Base-by-base conservation (phyloP, 2,797 vertebrate species). In the Calcarius lapponicus region DNA sequence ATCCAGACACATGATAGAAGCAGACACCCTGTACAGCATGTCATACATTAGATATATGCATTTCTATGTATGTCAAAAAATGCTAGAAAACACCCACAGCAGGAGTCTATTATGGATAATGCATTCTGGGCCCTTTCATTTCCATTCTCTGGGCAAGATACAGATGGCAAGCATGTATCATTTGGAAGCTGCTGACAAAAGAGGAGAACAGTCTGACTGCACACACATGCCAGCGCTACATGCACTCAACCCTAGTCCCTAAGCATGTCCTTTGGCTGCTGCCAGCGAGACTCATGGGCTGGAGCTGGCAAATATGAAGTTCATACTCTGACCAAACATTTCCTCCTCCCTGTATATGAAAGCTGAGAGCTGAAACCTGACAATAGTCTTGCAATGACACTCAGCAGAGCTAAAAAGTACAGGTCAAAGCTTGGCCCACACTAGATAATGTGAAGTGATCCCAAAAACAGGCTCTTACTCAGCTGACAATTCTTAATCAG, bases 401-500 rank as follows among this genome's bases (percentile, higher is more conserved):
- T 69, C n/a, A 65, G 58, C 78, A 79, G 66, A 19, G 58, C 17
- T 79, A 62, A 72, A 92, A 95, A 88, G 38, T 51, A 57, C n/a
- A 84, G 26, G 80, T 40, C 73, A 92, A 88, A 90, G 70, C 73
- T 81, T 65, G 66, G 58, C 38, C 45, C 66, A 65, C 45, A 47
- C 4, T 32, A 31, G 10, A 58, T 65, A 75, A 54, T 6, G 32
- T 9, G 31, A 90, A 79, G 51, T n/a, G 62, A 92, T 86, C 43
- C 73, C 43, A 11, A 79, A 80, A 56, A 0, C 38, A 75, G 62
- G 7, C 34, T 57, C 42, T 51, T 72, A 72, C 13, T 88, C 80
- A 92, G 80, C 83, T 81, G 53, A 43, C 50, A 94, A 57, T 34
- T 93, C 62, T 88, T 84, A 34, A 88, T 26, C 70, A 58, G 88